phyloP scores from a whole-genome alignment of 2,888 invertebrate genomes.

The Nipponacmea schrenckii region DNA sequence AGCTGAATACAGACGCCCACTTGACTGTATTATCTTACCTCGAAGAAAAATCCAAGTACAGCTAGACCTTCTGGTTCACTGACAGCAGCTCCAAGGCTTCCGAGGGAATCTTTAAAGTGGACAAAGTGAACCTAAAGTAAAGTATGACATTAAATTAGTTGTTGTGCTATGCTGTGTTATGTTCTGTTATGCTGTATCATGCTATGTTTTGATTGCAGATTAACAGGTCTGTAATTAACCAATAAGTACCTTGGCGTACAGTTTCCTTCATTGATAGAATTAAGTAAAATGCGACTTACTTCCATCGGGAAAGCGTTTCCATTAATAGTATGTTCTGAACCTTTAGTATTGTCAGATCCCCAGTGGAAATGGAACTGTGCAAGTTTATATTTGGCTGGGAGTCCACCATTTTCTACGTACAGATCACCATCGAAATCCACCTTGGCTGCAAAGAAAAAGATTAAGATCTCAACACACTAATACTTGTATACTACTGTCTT shows the following conservation, averaged over 20 bases:
- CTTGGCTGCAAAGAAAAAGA: not conserved
- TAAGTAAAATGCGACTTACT: not conserved
- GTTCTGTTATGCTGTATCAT: too few species aligned
- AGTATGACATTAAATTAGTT: not conserved
- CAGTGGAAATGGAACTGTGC: not conserved
- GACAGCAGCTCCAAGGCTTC: conserved; percentile 70
- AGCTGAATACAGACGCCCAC: too few species aligned
- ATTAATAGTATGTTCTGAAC: not conserved
- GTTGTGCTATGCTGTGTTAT: too few species aligned
- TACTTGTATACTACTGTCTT: too few species aligned
- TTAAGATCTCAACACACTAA: too few species aligned
- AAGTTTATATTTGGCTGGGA: not conserved
- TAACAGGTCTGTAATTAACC: too few species aligned
- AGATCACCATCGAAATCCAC: not conserved
- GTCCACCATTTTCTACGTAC: not conserved
- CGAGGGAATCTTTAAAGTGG: conserved; percentile 75
- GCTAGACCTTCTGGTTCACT: conserved; percentile 72
- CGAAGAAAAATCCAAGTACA: conserved; percentile 74
- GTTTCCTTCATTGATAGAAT: too few species aligned
- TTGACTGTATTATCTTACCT: conserved; percentile 63
- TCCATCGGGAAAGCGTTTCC: not conserved
- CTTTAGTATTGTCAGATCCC: conserved; percentile 1
- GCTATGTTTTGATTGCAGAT: too few species aligned
- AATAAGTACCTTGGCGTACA: too few species aligned
- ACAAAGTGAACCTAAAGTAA: conserved; percentile 74